Percentiles rank a stretch among this genome's conserved stretches.
Evolutionary conservation across 2,888 invertebrate genomes (phyloP).

Genomic region (Lasioglossum villosulum): DNA sequence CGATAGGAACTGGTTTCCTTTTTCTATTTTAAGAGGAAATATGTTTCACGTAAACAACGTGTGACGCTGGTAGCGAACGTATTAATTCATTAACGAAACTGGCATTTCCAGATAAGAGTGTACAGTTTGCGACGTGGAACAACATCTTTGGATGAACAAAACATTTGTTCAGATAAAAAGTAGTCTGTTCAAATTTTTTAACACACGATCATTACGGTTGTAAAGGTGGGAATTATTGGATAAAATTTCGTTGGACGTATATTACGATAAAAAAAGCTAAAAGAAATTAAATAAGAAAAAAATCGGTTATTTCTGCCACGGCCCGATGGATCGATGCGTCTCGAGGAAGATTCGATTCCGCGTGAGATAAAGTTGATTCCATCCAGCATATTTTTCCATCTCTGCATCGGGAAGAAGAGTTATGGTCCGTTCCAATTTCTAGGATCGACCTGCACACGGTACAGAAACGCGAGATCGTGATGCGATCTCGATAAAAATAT

Average conservation of each 20-base stretch:
- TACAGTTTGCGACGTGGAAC: neutral
- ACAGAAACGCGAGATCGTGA: slow-evolving; percentile 12
- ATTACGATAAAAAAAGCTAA: neutral
- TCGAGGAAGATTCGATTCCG: neutral
- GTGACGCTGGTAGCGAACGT: neutral
- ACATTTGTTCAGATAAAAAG: neutral
- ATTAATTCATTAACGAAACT: neutral
- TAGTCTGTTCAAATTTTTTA: neutral
- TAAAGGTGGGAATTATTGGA: neutral
- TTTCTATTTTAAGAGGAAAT: neutral
- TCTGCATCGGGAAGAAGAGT: neutral
- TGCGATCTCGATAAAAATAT: slow-evolving; percentile 15
- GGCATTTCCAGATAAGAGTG: neutral
- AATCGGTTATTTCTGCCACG: neutral
- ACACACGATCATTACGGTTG: no score
- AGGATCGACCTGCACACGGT: neutral
- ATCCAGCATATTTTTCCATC: neutral
- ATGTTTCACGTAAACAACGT: neutral
- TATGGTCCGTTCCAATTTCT: neutral
- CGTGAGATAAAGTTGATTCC: neutral
- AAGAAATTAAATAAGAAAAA: neutral
- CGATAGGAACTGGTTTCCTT: neutral
- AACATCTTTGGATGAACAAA: neutral
- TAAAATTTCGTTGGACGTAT: neutral
- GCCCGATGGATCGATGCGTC: neutral